phyloP scores from a whole-genome alignment of 2,797 vertebrate genomes.

The Parauchenoglanis ngamensis region DNA sequence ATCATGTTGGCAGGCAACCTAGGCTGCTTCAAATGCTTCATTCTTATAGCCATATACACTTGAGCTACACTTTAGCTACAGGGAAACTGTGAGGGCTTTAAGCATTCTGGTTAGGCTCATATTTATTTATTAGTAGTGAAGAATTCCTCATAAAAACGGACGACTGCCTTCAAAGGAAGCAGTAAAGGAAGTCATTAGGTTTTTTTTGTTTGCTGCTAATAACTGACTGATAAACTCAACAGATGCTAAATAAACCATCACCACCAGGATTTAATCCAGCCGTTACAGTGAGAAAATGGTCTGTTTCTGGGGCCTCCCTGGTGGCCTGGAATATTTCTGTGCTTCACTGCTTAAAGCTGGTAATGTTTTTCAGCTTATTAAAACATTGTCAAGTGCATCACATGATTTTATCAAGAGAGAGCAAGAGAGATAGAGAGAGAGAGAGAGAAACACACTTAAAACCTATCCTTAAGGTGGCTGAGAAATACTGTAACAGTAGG shows the following conservation, averaged over 20 bases:
- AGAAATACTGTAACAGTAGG: slow-evolving; percentile 52
- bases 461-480: slow-evolving; percentile 23
- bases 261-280: slow-evolving; percentile 50
- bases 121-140: slow-evolving; percentile 3
- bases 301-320: slow-evolving; percentile 55
- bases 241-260: slow-evolving; percentile 22
- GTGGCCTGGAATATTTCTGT: slow-evolving; percentile 60
- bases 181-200: slow-evolving; percentile 11
- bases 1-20: slow-evolving; percentile 29
- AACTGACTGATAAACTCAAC: slow-evolving; percentile 28
- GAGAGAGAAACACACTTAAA: no score
- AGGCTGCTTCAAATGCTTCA: neutral
- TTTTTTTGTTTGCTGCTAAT: neutral
- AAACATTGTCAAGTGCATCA: slow-evolving; percentile 58
- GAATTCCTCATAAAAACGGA: neutral
- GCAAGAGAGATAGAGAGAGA: neutral
- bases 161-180: neutral
- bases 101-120: neutral
- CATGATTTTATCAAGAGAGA: slow-evolving; percentile 43
- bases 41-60: slow-evolving; percentile 1
- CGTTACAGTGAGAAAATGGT: slow-evolving; percentile 47
- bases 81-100: neutral
- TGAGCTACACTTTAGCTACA: neutral
- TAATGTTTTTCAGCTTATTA: slow-evolving; percentile 62
- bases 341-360: slow-evolving; percentile 53